Conservation (phyloP, 2,113 vertebrate genomes). For the Macquaria ambigua region DNA sequence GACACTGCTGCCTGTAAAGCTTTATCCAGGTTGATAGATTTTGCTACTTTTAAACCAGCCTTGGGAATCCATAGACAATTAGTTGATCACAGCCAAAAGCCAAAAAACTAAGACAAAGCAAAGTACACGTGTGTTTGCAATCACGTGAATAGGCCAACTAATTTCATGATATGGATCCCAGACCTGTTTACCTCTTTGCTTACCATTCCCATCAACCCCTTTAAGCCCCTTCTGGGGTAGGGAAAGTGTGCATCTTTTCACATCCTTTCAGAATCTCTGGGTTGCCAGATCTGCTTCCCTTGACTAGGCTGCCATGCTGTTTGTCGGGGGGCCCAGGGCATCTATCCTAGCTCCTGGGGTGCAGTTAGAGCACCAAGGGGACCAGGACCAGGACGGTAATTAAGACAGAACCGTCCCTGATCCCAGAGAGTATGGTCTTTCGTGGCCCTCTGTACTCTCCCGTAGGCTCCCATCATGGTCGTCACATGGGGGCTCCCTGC, state of each 20-base stretch:
- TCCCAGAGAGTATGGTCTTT: slow-evolving; percentile 68
- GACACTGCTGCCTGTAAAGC: background rate
- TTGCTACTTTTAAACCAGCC: background rate
- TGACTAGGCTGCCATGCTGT: slow-evolving; percentile 22
- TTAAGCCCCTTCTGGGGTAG: background rate
- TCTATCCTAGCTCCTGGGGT: slow-evolving; percentile 51
- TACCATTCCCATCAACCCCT: slow-evolving; percentile 6
- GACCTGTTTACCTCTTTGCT: slow-evolving; percentile 31
- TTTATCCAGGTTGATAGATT: background rate
- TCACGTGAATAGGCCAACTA: background rate
- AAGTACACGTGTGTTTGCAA: background rate
- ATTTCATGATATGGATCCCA: slow-evolving; percentile 3
- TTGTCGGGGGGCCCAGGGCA: slow-evolving; percentile 45
- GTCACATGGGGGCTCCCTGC: slow-evolving; percentile 69
- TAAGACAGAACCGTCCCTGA: slow-evolving; percentile 74
- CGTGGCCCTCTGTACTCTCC: slow-evolving; percentile 65
- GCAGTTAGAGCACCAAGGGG: slow-evolving; percentile 55
- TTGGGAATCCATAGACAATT: background rate
- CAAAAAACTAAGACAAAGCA: background rate
- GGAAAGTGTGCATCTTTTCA: slow-evolving; percentile 27
- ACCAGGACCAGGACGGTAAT: slow-evolving; percentile 77
- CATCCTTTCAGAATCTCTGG: slow-evolving; percentile 37
- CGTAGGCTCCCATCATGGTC: slow-evolving; percentile 68
- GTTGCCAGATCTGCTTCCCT: slow-evolving; percentile 42
- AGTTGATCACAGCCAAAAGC: background rate